Evolutionary conservation across 2,797 vertebrate genomes (phyloP), one percentile per base, ranked within the genome.

Genomic region (Diplodus puntazzo): DNA sequence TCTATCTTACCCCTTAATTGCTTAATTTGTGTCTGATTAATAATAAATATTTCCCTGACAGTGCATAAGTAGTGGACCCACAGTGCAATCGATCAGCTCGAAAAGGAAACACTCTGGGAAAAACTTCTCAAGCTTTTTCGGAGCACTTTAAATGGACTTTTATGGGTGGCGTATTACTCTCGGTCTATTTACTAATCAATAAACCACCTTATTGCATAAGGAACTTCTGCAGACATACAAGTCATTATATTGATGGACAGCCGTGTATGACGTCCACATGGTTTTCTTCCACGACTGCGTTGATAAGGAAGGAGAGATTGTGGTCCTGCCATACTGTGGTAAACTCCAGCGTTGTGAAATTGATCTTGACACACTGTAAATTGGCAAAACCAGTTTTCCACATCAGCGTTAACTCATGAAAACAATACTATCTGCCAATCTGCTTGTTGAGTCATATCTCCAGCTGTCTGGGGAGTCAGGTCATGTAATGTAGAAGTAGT

Each of bases 11-110:
- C 64, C 64, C 21, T 63, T 27, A 52, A 68, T 65, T 20, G 21
- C 42, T 60, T 52, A 43, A 70, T 64, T 61, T 50, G 55, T 39
- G 46, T 46, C 49, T 23, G 59, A 75, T 68, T 64, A 74, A 71
- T 58, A 71, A 79, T 67, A 61, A 64, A 80, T 42, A 63, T 58
- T 73, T 82, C 23, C 42, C 57, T 49, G 65, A 25, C 57, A 57
- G 23, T 21, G 43, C 25, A 66, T 57, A 53, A 43, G 27, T 42
- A 34, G 17, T 42, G 69, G 39, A 39, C 39, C 39, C 50, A 46
- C 30, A 45, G 64, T 45, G 16, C 58, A 76, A 50, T 48, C 27
- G 9, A 73, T 72, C 60, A 65, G 64, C 65, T 54, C 9, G 39
- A 39, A 39, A 39, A 69, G 62, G 69, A 65, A 74, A 57, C 46